Evolutionary conservation across 2,113 vertebrate species (phyloP).

Genomic region (Python bivittatus): DNA sequence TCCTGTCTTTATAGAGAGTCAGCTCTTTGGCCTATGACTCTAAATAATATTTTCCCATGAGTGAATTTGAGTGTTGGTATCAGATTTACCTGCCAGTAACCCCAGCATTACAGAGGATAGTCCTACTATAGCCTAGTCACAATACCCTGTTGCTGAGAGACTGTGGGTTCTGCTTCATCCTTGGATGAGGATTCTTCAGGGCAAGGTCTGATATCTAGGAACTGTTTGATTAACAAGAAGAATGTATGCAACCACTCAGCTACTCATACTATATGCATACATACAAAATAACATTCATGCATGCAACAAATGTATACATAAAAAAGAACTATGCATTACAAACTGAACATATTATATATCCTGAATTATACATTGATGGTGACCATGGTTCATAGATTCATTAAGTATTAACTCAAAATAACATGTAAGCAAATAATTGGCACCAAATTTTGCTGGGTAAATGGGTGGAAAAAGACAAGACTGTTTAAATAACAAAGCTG

Average conservation of each 20-base stretch:
- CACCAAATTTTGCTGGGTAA: background rate
- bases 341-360: background rate
- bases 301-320: background rate
- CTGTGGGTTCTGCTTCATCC: background rate
- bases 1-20: background rate
- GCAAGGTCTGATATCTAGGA: background rate
- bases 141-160: background rate
- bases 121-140: background rate
- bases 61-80: background rate
- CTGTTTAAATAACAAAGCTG: background rate
- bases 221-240: background rate
- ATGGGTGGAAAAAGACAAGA: background rate
- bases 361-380: background rate
- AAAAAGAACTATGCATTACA: background rate
- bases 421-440: background rate
- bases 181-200: background rate
- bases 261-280: background rate
- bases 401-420: background rate
- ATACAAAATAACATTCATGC: background rate
- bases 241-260: background rate
- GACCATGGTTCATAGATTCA: background rate
- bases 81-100: background rate
- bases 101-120: background rate
- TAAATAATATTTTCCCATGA: background rate
- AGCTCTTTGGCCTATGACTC: background rate